Evolutionary conservation across 2,888 invertebrate species (phyloP).

Genomic region (Metallyticus violacea): DNA sequence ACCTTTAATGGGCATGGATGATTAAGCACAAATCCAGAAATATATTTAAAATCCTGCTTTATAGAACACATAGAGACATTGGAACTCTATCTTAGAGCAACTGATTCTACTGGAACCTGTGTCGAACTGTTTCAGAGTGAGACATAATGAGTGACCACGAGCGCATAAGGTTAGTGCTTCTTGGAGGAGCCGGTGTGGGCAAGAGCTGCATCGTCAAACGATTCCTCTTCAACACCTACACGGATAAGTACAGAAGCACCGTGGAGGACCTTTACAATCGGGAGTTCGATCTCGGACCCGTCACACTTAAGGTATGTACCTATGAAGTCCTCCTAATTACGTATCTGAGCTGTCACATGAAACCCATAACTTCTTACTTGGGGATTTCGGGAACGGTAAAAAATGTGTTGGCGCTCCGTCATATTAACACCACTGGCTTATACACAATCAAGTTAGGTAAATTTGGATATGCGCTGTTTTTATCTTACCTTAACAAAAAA

Average conservation of each 20-base stretch:
- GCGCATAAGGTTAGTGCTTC: slow-evolving; percentile 76
- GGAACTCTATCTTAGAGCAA: too few relatives aligned
- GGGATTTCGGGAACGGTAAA: background rate
- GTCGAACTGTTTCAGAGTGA: background rate
- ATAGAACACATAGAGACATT: too few relatives aligned
- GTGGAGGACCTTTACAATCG: slow-evolving; percentile 85
- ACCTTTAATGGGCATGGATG: too few relatives aligned
- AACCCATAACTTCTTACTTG: background rate
- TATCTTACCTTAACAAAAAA: too few relatives aligned
- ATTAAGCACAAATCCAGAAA: too few relatives aligned
- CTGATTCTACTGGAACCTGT: too few relatives aligned
- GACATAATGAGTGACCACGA: slow-evolving; percentile 65
- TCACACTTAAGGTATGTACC: slow-evolving; percentile 62
- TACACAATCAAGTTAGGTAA: too few relatives aligned
- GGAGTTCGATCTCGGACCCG: slow-evolving; percentile 74
- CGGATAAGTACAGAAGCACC: slow-evolving; percentile 78
- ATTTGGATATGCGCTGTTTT: too few relatives aligned
- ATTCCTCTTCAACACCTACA: slow-evolving; percentile 75
- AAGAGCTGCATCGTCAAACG: slow-evolving; percentile 82
- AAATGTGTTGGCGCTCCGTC: background rate
- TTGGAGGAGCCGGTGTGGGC: slow-evolving; percentile 80
- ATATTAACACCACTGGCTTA: background rate
- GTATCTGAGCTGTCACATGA: background rate
- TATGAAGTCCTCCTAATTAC: background rate
- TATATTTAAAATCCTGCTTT: too few relatives aligned